These are phyloP conservation scores for Notamacropus eugenii DNA, from an alignment of 2,797 vertebrate species.

Conservation along the genomic window DNA sequence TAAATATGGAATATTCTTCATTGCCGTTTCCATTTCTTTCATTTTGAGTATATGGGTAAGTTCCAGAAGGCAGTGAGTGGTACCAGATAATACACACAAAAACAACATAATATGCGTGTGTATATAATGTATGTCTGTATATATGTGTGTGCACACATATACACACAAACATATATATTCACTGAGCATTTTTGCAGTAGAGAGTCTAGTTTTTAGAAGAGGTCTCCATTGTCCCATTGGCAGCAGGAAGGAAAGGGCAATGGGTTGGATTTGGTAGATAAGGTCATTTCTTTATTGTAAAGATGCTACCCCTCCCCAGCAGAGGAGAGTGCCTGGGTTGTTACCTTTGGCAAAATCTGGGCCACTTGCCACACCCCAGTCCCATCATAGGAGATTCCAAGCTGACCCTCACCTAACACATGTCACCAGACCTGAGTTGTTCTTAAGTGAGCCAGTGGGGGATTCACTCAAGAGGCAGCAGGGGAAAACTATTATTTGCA, in stretches of 20 bases:
- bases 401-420: conserved; percentile 19
- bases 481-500: conserved; percentile 66
- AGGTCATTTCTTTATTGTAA: conserved; percentile 28
- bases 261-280: background rate
- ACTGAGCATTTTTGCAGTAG: conserved; percentile 2
- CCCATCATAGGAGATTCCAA: background rate
- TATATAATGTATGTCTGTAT: background rate
- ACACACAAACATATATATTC: background rate
- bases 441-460: conserved; percentile 65
- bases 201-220: background rate
- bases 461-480: conserved; percentile 63
- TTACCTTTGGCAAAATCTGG: background rate
- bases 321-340: conserved; percentile 18
- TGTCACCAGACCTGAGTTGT: conserved; percentile 65
- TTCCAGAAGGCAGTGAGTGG: conserved; percentile 57
- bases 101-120: background rate
- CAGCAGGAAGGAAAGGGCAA: background rate
- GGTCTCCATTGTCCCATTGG: background rate
- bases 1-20: conserved; percentile 80
- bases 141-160: background rate
- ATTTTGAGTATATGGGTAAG: conserved; percentile 50
- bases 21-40: conserved; percentile 62
- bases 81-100: background rate
- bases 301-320: conserved; percentile 8
- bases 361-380: background rate